A percentile compares a stretch with the other conserved stretches of the same genome.
These are phyloP conservation scores for Hormiphora californensis DNA, from an alignment of 37 sponge, comb jelly and placozoan species.

Conservation along the genomic window DNA sequence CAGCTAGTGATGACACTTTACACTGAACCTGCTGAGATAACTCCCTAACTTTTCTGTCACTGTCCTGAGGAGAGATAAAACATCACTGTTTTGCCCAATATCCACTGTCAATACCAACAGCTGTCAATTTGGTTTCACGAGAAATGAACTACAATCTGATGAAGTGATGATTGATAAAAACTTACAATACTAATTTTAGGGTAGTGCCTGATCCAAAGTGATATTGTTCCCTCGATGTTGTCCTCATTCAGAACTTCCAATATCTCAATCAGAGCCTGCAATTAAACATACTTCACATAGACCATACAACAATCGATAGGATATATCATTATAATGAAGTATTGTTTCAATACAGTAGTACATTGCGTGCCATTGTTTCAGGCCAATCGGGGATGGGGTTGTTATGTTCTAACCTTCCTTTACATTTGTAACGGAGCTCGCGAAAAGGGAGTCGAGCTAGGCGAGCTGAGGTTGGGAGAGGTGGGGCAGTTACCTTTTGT, in stretches of 20 bases:
- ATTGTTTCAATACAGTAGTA: too few relatives aligned
- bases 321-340: too few relatives aligned
- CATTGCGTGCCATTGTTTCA: too few relatives aligned
- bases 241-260: neutral
- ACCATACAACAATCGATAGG: too few relatives aligned
- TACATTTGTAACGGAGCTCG: too few relatives aligned
- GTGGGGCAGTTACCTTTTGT: constrained; percentile 44
- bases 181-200: constrained; percentile 7
- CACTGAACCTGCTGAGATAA: constrained; percentile 35
- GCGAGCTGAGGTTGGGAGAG: too few relatives aligned
- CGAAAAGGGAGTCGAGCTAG: too few relatives aligned
- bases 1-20: constrained; percentile 1
- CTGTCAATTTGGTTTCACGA: neutral
- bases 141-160: neutral
- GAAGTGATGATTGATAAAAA: neutral
- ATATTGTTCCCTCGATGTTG: neutral
- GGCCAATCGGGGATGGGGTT: too few relatives aligned
- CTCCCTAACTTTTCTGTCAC: constrained; percentile 6
- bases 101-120: neutral
- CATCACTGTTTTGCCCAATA: neutral
- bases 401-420: too few relatives aligned
- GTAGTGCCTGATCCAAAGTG: constrained; percentile 8
- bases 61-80: neutral
- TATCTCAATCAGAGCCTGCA: constrained; percentile 41
- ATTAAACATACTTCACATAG: too few relatives aligned